Base-by-base conservation (phyloP, 92 coral and sea anemone genomes). In the Scolanthus callimorphus region DNA sequence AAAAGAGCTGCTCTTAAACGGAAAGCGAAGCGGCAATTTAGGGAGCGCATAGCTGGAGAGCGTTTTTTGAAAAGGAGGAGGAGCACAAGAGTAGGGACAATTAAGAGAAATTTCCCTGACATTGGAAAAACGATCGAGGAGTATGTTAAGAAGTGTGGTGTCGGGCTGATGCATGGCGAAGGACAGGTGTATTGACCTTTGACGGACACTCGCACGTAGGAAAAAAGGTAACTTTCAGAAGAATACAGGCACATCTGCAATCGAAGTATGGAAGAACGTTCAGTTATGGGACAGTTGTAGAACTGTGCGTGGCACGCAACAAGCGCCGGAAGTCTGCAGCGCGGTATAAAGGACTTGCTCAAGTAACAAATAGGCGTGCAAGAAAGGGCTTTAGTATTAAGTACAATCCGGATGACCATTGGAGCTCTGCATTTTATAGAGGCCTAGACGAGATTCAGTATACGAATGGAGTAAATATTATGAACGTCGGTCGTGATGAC, bases 131-230 rank as follows among this genome's bases (percentile, higher is more conserved):
- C 69, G 30, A 79, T 85, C 21, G 91, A 85, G 39, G 77, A 75
- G 0, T 85, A 67, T 59, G 86, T 85, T 1, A 70, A 71, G 44
- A 59, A 79, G 28, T 34, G 48, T 0, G 70, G 62, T 51, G 70
- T 76, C 17, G 80, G 90, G 90, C 84, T 4, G 77, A 83, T 68
- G 80, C 78, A 13, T 82, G 84, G 76, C 57, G 81, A 22, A 60
- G 85, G 19, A 84, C 85, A 0, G 90, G 90, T 0, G 85, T 78
- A 0, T 29, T 72, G 19, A 83, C 82, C 1, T 81, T 74, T 25
- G 52, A 63, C 3, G 46, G 59, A 57, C 77, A 68, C 27, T 52
- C 55, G 11, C 45, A 29, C n/a, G 13, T 21, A 19, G 79, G 74
- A 3, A 63, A 38, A 29, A 34, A 58, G 29, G 63, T 64, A 19